phyloP scores from a whole-genome alignment of 2,113 vertebrate genomes.

The Asarcornis scutulata region DNA sequence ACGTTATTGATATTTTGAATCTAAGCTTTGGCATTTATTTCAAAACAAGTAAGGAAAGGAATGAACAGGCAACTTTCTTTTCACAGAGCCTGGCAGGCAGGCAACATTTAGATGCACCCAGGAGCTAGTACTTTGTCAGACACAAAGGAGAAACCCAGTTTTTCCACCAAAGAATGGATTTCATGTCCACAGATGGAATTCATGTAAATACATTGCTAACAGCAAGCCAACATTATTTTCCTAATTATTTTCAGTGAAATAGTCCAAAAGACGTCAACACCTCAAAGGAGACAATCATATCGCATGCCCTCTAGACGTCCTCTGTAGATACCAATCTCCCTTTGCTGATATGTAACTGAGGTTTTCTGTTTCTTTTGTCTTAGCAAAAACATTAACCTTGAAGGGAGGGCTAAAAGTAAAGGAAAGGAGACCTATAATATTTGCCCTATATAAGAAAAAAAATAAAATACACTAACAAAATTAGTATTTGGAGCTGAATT shows the following conservation, averaged over 20 bases:
- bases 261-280: neutral
- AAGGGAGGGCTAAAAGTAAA: neutral
- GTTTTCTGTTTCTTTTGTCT: slow-evolving; percentile 50
- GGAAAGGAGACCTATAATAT: slow-evolving; percentile 13
- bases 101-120: neutral
- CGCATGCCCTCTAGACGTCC: slow-evolving; percentile 14
- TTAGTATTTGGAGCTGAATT: neutral
- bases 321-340: slow-evolving; percentile 9
- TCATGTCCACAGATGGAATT: neutral
- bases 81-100: neutral
- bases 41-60: neutral
- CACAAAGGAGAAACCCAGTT: neutral
- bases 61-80: neutral
- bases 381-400: slow-evolving; percentile 58
- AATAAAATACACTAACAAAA: neutral
- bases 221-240: neutral
- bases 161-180: neutral
- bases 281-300: slow-evolving; percentile 33
- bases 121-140: neutral
- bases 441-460: neutral
- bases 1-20: neutral
- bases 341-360: neutral
- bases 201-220: neutral
- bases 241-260: neutral
- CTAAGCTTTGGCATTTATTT: slow-evolving; percentile 4